phyloP scores from a whole-genome alignment of 2,113 vertebrate genomes.

The Calonectris borealis region DNA sequence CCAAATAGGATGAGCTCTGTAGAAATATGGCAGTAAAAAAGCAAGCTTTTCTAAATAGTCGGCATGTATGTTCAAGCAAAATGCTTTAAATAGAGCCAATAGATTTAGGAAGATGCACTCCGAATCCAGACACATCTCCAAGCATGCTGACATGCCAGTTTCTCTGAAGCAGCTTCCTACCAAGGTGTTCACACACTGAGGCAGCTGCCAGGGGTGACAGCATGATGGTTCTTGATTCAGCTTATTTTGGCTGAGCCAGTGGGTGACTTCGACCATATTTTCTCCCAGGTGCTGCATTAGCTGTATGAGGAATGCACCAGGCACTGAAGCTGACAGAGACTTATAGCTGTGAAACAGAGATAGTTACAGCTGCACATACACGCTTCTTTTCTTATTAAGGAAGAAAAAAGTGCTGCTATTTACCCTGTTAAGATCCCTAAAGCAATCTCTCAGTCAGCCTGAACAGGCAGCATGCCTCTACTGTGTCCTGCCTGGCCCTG shows the following conservation, averaged over 20 bases:
- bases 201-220: neutral
- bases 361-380: neutral
- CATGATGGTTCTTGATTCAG: neutral
- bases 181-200: neutral
- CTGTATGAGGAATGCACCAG: neutral
- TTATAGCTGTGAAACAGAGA: neutral
- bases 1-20: neutral
- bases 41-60: neutral
- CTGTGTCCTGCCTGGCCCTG: neutral
- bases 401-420: neutral
- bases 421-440: neutral
- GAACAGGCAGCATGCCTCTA: neutral
- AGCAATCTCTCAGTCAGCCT: neutral
- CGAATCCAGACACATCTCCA: neutral
- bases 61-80: neutral
- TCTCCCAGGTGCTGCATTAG: constrained; percentile 24
- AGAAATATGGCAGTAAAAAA: neutral
- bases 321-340: constrained; percentile 26
- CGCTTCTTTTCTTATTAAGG: neutral
- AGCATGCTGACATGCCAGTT: neutral
- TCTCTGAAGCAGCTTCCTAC: neutral
- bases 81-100: neutral
- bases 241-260: neutral
- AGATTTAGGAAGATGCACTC: neutral
- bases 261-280: neutral